These are phyloP conservation scores for Hypercompe scribonia DNA, from an alignment of 2,888 invertebrate genomes.

Conservation along the genomic window DNA sequence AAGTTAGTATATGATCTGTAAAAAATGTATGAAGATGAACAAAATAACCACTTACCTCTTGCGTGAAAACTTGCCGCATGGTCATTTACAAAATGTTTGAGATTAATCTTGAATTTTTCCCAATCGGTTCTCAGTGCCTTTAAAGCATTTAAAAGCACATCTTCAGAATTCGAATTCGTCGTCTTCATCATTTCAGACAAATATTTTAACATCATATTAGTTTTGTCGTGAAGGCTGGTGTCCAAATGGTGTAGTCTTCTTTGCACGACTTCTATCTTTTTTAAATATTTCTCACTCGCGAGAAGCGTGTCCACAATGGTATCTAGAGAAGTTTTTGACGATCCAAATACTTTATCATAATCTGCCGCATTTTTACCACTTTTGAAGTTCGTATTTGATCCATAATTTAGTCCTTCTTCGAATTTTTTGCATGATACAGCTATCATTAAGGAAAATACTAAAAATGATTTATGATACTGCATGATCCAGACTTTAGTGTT, in stretches of 20 bases:
- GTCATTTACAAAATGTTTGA: neutral
- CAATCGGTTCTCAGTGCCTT: slow-evolving; percentile 61
- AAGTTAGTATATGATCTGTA: neutral
- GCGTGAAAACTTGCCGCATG: neutral
- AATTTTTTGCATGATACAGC: neutral
- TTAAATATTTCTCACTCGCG: slow-evolving; percentile 73
- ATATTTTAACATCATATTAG: slow-evolving; percentile 71
- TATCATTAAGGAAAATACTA: neutral
- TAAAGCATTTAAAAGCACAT: slow-evolving; percentile 56
- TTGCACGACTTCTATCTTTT: slow-evolving; percentile 72
- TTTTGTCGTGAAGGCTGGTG: slow-evolving; percentile 67
- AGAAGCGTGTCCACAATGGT: slow-evolving; percentile 76
- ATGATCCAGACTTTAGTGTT: neutral
- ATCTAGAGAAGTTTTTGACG: slow-evolving; percentile 67
- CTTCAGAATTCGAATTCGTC: slow-evolving; percentile 52
- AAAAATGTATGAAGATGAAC: neutral
- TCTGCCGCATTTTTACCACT: neutral
- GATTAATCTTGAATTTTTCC: slow-evolving; percentile 49
- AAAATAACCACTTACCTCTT: slow-evolving; percentile 2
- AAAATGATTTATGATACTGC: neutral
- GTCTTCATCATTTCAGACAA: slow-evolving; percentile 66
- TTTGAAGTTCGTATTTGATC: neutral
- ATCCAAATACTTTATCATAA: neutral
- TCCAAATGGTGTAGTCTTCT: slow-evolving; percentile 70
- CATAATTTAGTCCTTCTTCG: neutral